A percentile compares a stretch with the other conserved stretches of the same genome.
These are phyloP conservation scores for Papilio dardanus DNA, from an alignment of 1,140 invertebrate genomes.

Conservation along the genomic window DNA sequence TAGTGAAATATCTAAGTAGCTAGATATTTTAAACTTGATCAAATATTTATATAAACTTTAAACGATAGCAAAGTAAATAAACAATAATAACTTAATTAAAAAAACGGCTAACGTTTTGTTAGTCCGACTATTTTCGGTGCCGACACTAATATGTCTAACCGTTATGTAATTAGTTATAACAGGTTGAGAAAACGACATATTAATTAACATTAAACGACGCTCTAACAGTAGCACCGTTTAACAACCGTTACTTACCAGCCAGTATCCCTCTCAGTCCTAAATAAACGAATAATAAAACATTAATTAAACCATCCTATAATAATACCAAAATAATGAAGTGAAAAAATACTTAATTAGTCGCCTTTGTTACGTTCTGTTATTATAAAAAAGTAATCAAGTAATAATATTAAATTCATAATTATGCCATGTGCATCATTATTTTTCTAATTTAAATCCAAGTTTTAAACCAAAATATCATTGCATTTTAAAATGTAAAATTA, in stretches of 20 bases:
- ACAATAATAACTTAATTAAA: neutral
- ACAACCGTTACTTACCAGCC: neutral
- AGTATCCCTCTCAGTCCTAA: conserved; percentile 1
- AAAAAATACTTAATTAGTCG: neutral
- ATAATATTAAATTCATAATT: too few relatives aligned
- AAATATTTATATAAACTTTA: neutral
- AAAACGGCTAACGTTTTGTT: neutral
- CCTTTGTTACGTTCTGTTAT: neutral
- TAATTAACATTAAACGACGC: neutral
- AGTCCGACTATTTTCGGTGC: neutral
- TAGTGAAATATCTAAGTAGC: neutral
- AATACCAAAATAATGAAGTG: neutral
- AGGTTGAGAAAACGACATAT: neutral
- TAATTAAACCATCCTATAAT: neutral
- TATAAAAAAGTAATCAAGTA: too few relatives aligned
- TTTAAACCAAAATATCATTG: too few relatives aligned
- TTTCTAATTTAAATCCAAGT: too few relatives aligned
- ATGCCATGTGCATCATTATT: too few relatives aligned
- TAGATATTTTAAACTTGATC: neutral
- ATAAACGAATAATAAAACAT: neutral
- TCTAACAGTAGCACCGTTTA: neutral
- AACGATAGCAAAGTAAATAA: neutral
- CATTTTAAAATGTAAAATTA: too few relatives aligned
- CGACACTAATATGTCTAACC: too few relatives aligned
- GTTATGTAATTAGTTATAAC: neutral